Evolutionary conservation across 2,797 vertebrate species (phyloP).

Genomic region (Molossus alvarezi): DNA sequence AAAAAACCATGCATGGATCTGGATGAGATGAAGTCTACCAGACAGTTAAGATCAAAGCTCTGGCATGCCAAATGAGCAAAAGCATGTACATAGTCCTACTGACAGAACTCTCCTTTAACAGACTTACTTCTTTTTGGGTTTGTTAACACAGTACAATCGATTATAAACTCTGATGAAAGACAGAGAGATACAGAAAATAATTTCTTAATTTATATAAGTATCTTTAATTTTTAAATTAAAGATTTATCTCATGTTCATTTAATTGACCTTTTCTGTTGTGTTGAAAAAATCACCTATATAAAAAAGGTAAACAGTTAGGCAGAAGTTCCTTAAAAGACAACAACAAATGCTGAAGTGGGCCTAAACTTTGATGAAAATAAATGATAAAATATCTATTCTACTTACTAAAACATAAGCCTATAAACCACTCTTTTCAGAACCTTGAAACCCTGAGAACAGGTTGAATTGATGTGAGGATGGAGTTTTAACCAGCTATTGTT

Average conservation of each 20-base stretch:
- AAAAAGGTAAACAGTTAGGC: not conserved
- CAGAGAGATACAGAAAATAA: not conserved
- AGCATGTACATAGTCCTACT: not conserved
- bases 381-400: not conserved
- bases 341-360: not conserved
- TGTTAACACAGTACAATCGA: not conserved
- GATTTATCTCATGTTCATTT: not conserved
- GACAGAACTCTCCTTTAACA: not conserved
- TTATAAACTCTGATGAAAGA: not conserved
- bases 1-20: not conserved
- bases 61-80: not conserved
- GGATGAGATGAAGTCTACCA: not conserved
- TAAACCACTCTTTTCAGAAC: not conserved
- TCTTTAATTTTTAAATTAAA: slow-evolving; percentile 17
- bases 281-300: not conserved
- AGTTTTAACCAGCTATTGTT: slow-evolving; percentile 16
- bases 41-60: not conserved
- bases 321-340: slow-evolving; percentile 40
- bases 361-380: not conserved
- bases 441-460: not conserved
- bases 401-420: not conserved
- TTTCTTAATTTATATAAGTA: not conserved
- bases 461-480: not conserved
- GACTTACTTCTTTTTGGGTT: not conserved
- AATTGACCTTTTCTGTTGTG: not conserved